Evolutionary conservation across 2,888 invertebrate species (phyloP), one percentile per base, ranked within the genome.

Genomic region (Scaeva pyrastri): DNA sequence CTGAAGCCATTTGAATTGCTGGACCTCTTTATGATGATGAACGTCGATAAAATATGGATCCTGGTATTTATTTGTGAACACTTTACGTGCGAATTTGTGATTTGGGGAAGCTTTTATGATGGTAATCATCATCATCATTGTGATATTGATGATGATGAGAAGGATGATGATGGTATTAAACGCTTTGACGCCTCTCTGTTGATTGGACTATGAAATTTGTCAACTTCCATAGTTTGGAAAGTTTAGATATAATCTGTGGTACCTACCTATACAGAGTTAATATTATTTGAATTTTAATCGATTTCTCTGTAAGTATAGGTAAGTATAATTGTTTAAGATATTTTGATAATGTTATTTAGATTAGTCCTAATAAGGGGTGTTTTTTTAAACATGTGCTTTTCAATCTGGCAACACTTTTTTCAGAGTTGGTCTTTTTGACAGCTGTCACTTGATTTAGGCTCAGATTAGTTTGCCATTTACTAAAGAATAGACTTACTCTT

Each of bases 121-220:
- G 71, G 21, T 26, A 73, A 68, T 68, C 6, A 31, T 52, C 7
- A 74, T 72, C 52, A n/a, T n/a, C n/a, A n/a, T 26, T 26, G 5
- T 31, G 31, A 31, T 4, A 8, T 7, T 31, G 31, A 31, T 31
- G 31, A 58, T 60, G 55, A 68, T 43, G 26, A 58, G 16, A 31
- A 6, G 14, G 72, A 45, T 50, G 76, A 76, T 71, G 75, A 84
- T 75, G 77, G 71, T 74, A 86, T 86, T 86, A 82, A 82, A 82
- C 86, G 86, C 86, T 86, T 86, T 86, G 82, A 86, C 86, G 82
- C 86, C 82, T 74, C 58, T 31, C 64, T 77, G 82, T 86, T 86
- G 82, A 86, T 77, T 86, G 86, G 86, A 86, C 82, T 86, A 71
- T 86, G 74, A 82, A 86, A 86, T 86, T 80, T 60, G 68, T 56